Percentiles rank a stretch among this genome's conserved stretches.
Evolutionary conservation across 2,888 invertebrate species (phyloP).

Genomic region (Ametastegia equiseti): DNA sequence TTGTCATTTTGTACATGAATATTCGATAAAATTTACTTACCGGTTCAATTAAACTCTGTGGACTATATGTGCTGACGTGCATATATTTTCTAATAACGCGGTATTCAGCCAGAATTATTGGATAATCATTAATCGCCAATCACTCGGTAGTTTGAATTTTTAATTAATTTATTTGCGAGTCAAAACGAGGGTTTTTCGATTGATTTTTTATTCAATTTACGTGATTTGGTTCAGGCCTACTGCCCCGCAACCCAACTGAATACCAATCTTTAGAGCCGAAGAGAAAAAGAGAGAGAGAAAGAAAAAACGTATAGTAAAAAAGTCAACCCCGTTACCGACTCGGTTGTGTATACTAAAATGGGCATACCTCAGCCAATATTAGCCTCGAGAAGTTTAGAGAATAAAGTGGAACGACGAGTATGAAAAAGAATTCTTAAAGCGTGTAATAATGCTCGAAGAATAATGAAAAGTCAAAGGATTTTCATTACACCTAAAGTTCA

Average conservation of each 20-base stretch:
- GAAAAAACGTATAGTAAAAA: no score
- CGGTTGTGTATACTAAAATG: neutral
- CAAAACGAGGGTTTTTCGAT: no score
- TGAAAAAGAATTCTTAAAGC: neutral
- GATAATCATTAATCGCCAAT: neutral
- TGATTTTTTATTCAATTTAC: neutral
- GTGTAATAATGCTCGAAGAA: constrained; percentile 2
- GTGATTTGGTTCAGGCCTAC: neutral
- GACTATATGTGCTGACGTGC: no score
- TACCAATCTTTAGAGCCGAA: neutral
- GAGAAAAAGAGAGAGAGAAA: neutral
- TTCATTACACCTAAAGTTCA: constrained; percentile 7
- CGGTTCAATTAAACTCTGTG: no score
- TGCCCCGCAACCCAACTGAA: neutral
- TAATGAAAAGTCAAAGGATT: constrained; percentile 3
- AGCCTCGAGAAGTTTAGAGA: neutral
- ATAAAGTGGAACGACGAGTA: neutral
- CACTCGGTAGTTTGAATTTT: neutral
- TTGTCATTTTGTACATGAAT: no score
- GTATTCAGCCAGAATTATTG: neutral
- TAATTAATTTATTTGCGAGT: neutral
- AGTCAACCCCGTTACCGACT: neutral
- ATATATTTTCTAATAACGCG: neutral
- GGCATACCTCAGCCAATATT: constrained; percentile 18
- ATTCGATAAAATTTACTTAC: no score